Evolutionary conservation across 53 echinoderm and acorn worm genomes (phyloP).

Genomic region (Apostichopus leukothele): DNA sequence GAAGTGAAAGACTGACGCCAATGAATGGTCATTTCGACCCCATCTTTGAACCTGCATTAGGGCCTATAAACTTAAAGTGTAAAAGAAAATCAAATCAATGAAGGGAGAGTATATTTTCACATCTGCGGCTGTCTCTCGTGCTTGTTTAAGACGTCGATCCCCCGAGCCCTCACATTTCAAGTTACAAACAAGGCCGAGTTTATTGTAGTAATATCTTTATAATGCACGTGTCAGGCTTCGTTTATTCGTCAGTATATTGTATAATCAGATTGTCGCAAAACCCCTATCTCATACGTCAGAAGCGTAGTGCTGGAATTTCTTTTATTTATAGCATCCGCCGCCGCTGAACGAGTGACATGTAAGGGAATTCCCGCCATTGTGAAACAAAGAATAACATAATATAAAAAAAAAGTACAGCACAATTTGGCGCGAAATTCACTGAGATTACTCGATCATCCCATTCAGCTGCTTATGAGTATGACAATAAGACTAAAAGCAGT

Average conservation of each 20-base stretch:
- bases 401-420: background rate
- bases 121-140: background rate
- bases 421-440: constrained; percentile 8
- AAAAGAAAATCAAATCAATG: too few species aligned
- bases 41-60: too few species aligned
- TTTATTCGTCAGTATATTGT: background rate
- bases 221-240: constrained; percentile 4
- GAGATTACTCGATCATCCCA: background rate
- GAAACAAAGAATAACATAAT: background rate
- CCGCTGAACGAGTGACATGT: background rate
- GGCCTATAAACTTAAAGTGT: too few species aligned
- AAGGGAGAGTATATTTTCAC: background rate
- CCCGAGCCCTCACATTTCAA: too few species aligned
- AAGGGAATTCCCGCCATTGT: constrained; percentile 1
- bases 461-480: background rate
- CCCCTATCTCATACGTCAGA: constrained; percentile 36
- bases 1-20: too few species aligned
- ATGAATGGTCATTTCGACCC: too few species aligned
- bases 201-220: too few species aligned
- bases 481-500: background rate
- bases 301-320: background rate
- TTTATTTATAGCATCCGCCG: background rate
- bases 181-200: too few species aligned
- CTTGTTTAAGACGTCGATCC: too few species aligned
- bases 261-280: background rate